Evolutionary conservation across 2,888 invertebrate species (phyloP).

Genomic region (Pammene aurita): DNA sequence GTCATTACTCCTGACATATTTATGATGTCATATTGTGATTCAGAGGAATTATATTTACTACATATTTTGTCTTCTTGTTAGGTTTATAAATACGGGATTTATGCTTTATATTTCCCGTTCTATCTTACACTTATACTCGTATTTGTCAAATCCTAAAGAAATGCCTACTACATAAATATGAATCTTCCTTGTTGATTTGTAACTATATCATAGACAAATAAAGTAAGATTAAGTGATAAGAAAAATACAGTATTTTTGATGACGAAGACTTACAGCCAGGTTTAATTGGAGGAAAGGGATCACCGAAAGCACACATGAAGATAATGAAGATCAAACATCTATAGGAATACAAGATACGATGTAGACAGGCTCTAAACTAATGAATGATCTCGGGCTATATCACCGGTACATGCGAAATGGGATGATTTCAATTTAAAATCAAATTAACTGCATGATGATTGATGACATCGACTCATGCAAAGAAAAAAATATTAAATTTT

Average conservation of each 20-base stretch:
- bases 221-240: conserved; percentile 2
- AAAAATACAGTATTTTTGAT: conserved; percentile 41
- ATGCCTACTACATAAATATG: background rate
- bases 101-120: conserved; percentile 7
- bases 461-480: conserved; percentile 62
- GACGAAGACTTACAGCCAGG: conserved; percentile 55
- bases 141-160: background rate
- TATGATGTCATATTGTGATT: conserved; percentile 5
- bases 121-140: background rate
- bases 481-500: conserved; percentile 44
- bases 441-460: conserved; percentile 56
- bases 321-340: conserved; percentile 54
- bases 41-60: background rate
- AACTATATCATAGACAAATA: background rate
- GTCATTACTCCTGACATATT: background rate
- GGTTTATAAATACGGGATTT: background rate
- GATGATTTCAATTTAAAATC: conserved; percentile 45
- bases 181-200: no score
- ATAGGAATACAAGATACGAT: conserved; percentile 43
- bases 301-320: conserved; percentile 55
- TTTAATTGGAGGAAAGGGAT: conserved; percentile 44
- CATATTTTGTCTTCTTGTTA: background rate
- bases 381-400: conserved; percentile 56
- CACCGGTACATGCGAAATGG: conserved; percentile 60
- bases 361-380: conserved; percentile 54